These are phyloP conservation scores for Ammospiza nelsoni DNA, from an alignment of 2,113 vertebrate genomes.

Conservation along the genomic window DNA sequence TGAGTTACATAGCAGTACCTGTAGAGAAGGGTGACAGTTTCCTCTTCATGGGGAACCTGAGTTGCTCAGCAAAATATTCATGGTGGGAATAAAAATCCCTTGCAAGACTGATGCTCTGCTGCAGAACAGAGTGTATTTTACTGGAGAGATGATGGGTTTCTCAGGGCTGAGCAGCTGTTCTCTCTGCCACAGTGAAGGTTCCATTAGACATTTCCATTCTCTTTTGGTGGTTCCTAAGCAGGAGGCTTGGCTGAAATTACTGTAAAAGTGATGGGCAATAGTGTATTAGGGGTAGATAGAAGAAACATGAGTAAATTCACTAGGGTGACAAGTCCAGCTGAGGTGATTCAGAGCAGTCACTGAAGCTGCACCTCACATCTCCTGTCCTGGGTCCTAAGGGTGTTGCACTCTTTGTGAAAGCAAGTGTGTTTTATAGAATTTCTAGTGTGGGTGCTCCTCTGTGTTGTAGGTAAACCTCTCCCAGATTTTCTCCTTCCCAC, in stretches of 20 bases:
- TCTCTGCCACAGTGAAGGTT: neutral
- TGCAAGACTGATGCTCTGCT: neutral
- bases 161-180: neutral
- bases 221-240: neutral
- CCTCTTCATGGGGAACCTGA: neutral
- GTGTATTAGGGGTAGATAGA: neutral
- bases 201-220: neutral
- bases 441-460: neutral
- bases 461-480: neutral
- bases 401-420: neutral
- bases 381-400: neutral
- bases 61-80: neutral
- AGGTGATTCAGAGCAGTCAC: neutral
- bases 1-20: neutral
- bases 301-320: neutral
- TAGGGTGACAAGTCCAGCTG: neutral
- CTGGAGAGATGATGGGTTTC: neutral
- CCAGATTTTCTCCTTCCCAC: neutral
- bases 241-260: neutral
- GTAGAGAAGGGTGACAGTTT: neutral
- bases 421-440: accelerated
- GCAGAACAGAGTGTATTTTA: neutral
- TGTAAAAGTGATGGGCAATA: neutral
- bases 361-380: neutral
- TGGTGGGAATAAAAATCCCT: neutral